Evolutionary conservation across 2,888 invertebrate genomes (phyloP).

Genomic region (Thecocarcelia acutangulata): DNA sequence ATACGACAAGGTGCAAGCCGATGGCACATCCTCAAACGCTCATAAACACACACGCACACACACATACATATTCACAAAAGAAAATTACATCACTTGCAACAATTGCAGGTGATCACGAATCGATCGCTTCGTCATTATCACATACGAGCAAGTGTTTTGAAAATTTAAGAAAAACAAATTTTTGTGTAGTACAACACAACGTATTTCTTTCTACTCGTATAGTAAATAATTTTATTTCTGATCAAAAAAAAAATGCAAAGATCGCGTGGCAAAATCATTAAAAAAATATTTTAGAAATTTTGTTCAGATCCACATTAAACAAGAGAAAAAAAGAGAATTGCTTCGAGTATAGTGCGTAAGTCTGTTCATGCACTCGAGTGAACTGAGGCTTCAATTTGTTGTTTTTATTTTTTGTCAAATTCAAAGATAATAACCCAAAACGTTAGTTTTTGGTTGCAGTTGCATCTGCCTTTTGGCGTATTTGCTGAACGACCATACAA

Average conservation of each 20-base stretch:
- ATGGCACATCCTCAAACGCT: conserved; percentile 36
- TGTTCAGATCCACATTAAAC: conserved; percentile 42
- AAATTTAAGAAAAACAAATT: conserved; percentile 32
- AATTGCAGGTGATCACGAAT: conserved; percentile 64
- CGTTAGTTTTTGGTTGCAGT: conserved; percentile 65
- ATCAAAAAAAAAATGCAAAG: conserved; percentile 19
- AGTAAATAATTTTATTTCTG: conserved; percentile 10
- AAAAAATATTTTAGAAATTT: conserved; percentile 57
- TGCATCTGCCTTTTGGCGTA: conserved; percentile 62
- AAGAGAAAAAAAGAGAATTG: conserved; percentile 49
- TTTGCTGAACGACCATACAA: conserved; percentile 19
- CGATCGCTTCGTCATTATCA: conserved; percentile 25
- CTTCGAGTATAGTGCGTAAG: conserved; percentile 64
- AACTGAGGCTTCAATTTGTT: conserved; percentile 36
- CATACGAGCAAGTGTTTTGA: conserved; percentile 31
- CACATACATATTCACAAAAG: too few relatives aligned
- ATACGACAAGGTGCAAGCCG: conserved; percentile 63
- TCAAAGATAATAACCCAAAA: conserved; percentile 60
- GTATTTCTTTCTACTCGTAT: conserved; percentile 28
- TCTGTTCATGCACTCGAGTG: conserved; percentile 50
- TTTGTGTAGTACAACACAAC: conserved; percentile 49
- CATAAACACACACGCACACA: too few relatives aligned
- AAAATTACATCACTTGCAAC: conserved; percentile 58
- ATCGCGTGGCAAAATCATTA: conserved; percentile 69
- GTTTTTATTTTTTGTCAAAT: conserved; percentile 58